Evolutionary conservation across 2,888 invertebrate genomes (phyloP).

Genomic region (Callyntrura guangdongensis): DNA sequence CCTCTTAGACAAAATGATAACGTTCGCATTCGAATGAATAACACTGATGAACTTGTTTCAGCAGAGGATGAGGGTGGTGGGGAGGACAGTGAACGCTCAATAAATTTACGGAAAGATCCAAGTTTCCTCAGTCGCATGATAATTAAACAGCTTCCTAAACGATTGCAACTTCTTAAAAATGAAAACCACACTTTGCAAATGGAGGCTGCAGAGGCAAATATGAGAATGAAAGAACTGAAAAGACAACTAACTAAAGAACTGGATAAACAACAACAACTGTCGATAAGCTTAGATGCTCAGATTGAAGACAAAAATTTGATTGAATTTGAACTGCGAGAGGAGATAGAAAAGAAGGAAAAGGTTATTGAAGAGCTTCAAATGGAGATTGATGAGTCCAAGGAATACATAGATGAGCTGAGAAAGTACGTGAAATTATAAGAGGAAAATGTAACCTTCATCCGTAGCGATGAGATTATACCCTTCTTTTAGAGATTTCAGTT

Average conservation of each 20-base stretch:
- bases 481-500: no score
- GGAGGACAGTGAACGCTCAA: constrained; percentile 31
- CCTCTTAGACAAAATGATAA: constrained; percentile 46
- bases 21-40: neutral
- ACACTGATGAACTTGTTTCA: constrained; percentile 20
- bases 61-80: constrained; percentile 38
- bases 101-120: constrained; percentile 65
- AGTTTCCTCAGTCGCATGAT: constrained; percentile 81
- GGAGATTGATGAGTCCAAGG: constrained; percentile 78
- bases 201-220: constrained; percentile 80
- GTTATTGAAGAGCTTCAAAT: constrained; percentile 80
- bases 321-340: constrained; percentile 79
- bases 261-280: constrained; percentile 73
- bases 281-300: constrained; percentile 71
- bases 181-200: constrained; percentile 85
- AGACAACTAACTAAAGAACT: constrained; percentile 65
- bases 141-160: constrained; percentile 85
- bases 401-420: constrained; percentile 70
- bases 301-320: constrained; percentile 75
- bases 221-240: constrained; percentile 76
- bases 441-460: neutral
- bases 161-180: constrained; percentile 84
- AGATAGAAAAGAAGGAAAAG: constrained; percentile 78
- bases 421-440: constrained; percentile 36
- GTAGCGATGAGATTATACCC: neutral